Evolutionary conservation across 92 coral and sea anemone genomes (phyloP).

Genomic region (Ricordea florida): DNA sequence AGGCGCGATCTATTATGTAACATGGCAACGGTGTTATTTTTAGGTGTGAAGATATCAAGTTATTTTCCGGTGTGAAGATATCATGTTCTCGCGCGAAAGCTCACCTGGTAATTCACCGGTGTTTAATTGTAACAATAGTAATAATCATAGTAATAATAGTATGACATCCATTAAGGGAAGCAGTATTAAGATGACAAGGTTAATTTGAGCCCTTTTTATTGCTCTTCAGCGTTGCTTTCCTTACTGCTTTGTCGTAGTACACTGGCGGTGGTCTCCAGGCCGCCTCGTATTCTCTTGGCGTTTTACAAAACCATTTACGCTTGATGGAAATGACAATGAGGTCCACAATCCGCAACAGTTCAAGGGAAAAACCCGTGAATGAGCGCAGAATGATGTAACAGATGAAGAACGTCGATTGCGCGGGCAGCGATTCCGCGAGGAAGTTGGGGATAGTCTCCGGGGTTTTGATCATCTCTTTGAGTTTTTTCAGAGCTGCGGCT

Average conservation of each 20-base stretch:
- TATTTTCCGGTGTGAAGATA: too few species aligned
- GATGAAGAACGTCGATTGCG: constrained; percentile 88
- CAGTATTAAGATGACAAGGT: too few species aligned
- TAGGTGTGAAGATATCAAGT: too few species aligned
- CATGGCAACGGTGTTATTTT: too few species aligned
- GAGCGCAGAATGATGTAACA: constrained; percentile 76
- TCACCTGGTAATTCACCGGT: too few species aligned
- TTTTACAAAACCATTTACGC: constrained; percentile 74
- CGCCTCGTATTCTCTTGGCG: constrained; percentile 84
- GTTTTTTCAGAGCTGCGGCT: constrained; percentile 62
- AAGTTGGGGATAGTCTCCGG: constrained; percentile 70
- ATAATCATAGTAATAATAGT: too few species aligned
- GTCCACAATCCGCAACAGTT: constrained; percentile 74
- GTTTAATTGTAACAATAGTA: too few species aligned
- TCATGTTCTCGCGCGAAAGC: too few species aligned
- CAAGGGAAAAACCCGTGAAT: constrained; percentile 69
- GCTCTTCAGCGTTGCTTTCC: too few species aligned
- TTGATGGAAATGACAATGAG: constrained; percentile 73
- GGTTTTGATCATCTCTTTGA: constrained; percentile 37
- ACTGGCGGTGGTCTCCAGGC: constrained; percentile 90
- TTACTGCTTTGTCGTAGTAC: constrained; percentile 73
- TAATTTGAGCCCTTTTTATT: too few species aligned
- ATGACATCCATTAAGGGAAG: too few species aligned
- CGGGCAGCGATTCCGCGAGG: constrained; percentile 84
- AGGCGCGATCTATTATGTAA: too few species aligned